Conservation (phyloP, 2,113 vertebrate genomes). For the Malurus alboscapulatus region DNA sequence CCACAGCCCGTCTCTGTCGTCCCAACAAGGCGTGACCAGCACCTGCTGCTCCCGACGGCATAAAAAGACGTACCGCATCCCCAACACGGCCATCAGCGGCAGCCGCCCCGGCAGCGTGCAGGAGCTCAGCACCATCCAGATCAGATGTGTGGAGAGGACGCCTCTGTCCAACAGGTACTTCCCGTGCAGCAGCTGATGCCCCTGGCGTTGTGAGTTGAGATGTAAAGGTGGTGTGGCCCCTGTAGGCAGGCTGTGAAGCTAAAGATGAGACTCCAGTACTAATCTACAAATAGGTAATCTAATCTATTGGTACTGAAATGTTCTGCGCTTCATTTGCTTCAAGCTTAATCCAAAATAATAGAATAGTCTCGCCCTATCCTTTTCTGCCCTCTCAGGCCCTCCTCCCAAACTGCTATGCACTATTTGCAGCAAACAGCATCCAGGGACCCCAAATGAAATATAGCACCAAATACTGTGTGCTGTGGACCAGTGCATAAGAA, state of each 20-base stretch:
- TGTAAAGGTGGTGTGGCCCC: neutral
- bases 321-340: neutral
- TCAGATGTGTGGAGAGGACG: conserved; percentile 85
- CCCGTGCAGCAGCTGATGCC: neutral
- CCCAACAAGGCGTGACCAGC: conserved; percentile 81
- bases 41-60: conserved; percentile 88
- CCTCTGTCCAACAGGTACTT: conserved; percentile 85
- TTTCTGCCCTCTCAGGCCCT: neutral
- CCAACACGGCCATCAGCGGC: conserved; percentile 77
- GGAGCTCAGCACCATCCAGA: conserved; percentile 96
- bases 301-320: neutral
- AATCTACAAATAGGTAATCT: neutral
- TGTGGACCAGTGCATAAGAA: neutral
- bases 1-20: conserved; percentile 84
- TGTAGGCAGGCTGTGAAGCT: neutral
- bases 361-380: neutral
- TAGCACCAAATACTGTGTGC: neutral
- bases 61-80: conserved; percentile 88
- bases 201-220: neutral
- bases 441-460: neutral
- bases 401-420: neutral
- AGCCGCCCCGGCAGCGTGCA: conserved; percentile 83
- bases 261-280: neutral
- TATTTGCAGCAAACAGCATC: neutral
- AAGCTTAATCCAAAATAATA: neutral